These are phyloP conservation scores for Mormyrops boulengeri DNA, from an alignment of 2,797 vertebrate genomes.

Conservation along the genomic window DNA sequence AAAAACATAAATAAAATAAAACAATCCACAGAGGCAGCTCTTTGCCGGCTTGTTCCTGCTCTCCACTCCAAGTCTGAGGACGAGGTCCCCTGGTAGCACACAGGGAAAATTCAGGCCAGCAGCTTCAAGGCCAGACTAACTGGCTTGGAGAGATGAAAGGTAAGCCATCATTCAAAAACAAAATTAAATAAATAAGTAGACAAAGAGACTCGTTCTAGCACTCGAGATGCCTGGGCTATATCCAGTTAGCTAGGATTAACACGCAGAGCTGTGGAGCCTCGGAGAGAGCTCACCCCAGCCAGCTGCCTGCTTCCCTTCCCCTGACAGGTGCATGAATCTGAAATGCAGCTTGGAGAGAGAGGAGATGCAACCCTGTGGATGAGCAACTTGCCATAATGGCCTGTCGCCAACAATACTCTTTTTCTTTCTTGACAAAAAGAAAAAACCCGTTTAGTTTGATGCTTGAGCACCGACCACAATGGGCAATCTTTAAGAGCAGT, in stretches of 20 bases:
- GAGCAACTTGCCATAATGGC: not conserved
- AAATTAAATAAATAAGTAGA: constrained; percentile 10
- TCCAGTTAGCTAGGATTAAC: not conserved
- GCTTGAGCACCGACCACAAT: not conserved
- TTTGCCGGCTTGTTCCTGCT: not conserved
- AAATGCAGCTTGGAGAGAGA: not conserved
- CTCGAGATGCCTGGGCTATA: not conserved
- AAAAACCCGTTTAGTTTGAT: not conserved
- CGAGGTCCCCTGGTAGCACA: constrained; percentile 20
- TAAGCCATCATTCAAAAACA: constrained; percentile 4
- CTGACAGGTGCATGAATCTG: not conserved
- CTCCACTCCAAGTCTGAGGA: constrained; percentile 7
- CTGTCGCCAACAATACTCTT: not conserved
- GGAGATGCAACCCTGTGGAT: not conserved
- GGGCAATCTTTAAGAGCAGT: not conserved
- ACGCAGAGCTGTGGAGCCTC: not conserved
- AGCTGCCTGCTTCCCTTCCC: not conserved
- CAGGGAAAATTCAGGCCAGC: constrained; percentile 15
- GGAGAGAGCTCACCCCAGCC: not conserved
- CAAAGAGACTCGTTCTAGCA: not conserved
- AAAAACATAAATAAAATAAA: constrained; percentile 8
- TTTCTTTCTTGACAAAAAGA: not conserved
- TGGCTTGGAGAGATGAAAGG: constrained; percentile 36
- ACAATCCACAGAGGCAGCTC: not conserved
- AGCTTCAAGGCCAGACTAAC: constrained; percentile 7